phyloP scores from a whole-genome alignment of 2,797 vertebrate species.

The Tragopan temminckii region DNA sequence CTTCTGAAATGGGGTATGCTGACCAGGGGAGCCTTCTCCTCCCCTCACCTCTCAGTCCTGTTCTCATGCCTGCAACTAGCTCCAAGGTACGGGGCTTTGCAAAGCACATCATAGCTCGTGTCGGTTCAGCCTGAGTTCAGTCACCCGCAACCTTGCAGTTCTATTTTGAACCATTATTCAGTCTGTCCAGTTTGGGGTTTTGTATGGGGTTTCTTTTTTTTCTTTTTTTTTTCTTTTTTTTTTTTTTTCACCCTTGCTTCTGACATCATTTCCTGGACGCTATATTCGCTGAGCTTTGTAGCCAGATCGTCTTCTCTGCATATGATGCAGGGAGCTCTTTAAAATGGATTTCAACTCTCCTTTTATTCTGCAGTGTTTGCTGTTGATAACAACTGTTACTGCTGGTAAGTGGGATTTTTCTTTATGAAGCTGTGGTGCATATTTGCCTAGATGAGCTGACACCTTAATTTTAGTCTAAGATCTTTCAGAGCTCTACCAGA shows the following conservation, averaged over 20 bases:
- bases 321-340: conserved; percentile 66
- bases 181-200: conserved; percentile 58
- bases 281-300: conserved; percentile 61
- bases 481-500: background rate
- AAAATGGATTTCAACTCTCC: conserved; percentile 74
- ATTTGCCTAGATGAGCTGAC: conserved; percentile 32
- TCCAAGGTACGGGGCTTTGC: background rate
- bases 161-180: conserved; percentile 73
- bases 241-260: conserved; percentile 42
- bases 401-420: conserved; percentile 72
- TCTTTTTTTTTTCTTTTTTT: background rate
- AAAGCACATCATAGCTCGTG: background rate
- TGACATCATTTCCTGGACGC: conserved; percentile 77
- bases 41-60: background rate
- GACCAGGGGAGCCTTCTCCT: background rate
- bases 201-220: conserved; percentile 47
- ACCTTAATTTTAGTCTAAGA: conserved; percentile 19
- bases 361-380: conserved; percentile 55
- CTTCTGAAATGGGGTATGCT: background rate
- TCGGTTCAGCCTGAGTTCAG: conserved; percentile 42
- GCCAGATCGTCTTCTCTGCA: conserved; percentile 57
- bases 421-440: conserved; percentile 34
- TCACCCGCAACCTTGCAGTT: conserved; percentile 70
- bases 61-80: background rate
- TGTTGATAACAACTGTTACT: conserved; percentile 59